phyloP scores from a whole-genome alignment of 2,888 invertebrate genomes.

The Diarsia rubi region DNA sequence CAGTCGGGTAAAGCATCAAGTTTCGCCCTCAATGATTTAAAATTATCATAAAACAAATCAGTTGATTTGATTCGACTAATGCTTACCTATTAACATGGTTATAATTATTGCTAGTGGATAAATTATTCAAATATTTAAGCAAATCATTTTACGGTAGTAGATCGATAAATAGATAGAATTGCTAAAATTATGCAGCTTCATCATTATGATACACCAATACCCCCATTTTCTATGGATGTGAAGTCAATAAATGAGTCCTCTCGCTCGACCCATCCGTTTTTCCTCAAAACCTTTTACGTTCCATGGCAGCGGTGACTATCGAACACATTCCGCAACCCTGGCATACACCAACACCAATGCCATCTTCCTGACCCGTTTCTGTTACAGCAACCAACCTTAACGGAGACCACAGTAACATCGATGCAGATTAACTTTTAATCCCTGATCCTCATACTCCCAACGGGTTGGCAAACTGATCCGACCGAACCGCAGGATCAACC shows the following conservation, averaged over 20 bases:
- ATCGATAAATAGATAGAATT: not conserved
- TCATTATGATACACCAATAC: too few species aligned
- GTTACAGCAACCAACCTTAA: not conserved
- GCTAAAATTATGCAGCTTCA: not conserved
- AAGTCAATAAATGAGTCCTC: too few species aligned
- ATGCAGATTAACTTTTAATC: not conserved
- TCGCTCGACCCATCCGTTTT: too few species aligned
- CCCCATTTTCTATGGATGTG: too few species aligned
- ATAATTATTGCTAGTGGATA: not conserved
- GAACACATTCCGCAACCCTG: too few species aligned
- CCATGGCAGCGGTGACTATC: too few species aligned
- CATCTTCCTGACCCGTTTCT: not conserved
- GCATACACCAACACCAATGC: not conserved
- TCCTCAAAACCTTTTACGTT: too few species aligned
- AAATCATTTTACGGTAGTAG: not conserved
- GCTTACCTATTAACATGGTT: not conserved
- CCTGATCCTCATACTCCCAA: not conserved
- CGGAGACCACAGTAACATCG: not conserved
- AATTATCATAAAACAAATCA: conserved; percentile 20
- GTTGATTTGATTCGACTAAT: conserved; percentile 9
- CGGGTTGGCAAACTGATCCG: not conserved
- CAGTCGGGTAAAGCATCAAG: too few species aligned
- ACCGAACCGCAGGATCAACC: too few species aligned
- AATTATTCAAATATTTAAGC: not conserved
- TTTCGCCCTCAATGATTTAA: not conserved